Base-by-base conservation (phyloP, 2,888 invertebrate species). In the Digitonthophagus gazella region DNA sequence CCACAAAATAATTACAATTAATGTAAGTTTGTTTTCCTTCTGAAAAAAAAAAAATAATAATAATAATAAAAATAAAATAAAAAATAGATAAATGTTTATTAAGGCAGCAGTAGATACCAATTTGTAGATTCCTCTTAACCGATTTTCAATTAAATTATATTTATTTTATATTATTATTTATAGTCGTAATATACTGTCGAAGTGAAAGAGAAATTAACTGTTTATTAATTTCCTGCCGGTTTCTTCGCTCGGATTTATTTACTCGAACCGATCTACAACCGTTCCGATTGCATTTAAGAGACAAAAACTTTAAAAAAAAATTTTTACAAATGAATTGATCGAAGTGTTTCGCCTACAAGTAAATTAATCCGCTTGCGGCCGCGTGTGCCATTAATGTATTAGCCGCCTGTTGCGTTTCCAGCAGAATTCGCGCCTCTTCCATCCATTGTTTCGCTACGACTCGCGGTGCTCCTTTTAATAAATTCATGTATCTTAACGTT, bases 361-460 rank as follows among this genome's bases (percentile, higher is more conserved):
- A 85, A 76, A 85, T 80, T 67, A 92, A 83, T 19, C 90, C 91
- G 74, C 90, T 87, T 0, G 95, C 92, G 0, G 93, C 90, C 2
- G 96, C 96, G 80, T 96, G 94, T 0, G 97, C 94, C 80, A 97
- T 87, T 20, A 98, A 85, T 0, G 94, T 93, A 78, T 94, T 91
- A 6, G 96, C 94, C 8, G 96, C 96, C 82, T 96, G 96, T 79
- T 92, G 89, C 6, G 95, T 93, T 84, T 97, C 97, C 73, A 98
- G 84, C 73, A 93, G 88, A 65, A 93, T 87, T 67, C 91, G 87
- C 0, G 95, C 90, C 76, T 95, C 96, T 68, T 90, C 87, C 80
- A 95, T 88, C 98, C 98, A 98, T 73, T 94, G 91, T 57, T 85
- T 83, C 0, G 97, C 94, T 0, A 97, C 90, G 66, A 88, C 87